These are phyloP conservation scores for Polylopha cassiicola DNA, from an alignment of 2,888 invertebrate species.

Conservation along the genomic window DNA sequence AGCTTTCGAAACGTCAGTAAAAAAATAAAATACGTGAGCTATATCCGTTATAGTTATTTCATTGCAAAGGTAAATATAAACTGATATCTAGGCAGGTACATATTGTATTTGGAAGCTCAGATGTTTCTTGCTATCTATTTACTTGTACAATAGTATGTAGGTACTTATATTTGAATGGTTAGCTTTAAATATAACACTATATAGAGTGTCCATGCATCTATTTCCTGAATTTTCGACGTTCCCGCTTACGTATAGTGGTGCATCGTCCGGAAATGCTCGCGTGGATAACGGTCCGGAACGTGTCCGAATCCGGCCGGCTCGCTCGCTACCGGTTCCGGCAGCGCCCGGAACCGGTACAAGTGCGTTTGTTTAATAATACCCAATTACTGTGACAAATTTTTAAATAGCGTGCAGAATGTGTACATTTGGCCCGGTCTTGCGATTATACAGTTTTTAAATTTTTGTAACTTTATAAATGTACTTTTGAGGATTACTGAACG, in stretches of 20 bases:
- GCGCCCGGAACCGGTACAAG: conserved; percentile 29
- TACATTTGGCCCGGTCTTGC: conserved; percentile 1
- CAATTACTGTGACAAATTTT: conserved; percentile 33
- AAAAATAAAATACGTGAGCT: no score
- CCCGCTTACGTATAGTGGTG: conserved; percentile 31
- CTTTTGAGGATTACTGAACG: no score
- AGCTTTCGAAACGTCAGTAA: no score
- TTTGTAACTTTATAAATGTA: no score
- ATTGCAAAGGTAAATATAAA: no score
- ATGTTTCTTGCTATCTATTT: no score
- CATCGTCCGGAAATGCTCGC: conserved; percentile 44
- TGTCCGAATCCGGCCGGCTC: conserved; percentile 39
- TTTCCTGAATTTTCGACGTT: background rate
- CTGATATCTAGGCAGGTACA: no score
- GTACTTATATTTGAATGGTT: no score
- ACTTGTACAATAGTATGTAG: no score
- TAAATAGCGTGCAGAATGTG: conserved; percentile 8
- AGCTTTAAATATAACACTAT: background rate
- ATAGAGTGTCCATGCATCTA: background rate
- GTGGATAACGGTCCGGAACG: conserved; percentile 65
- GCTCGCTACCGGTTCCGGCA: conserved; percentile 38
- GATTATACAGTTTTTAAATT: no score
- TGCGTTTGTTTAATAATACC: conserved; percentile 41
- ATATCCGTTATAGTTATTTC: no score
- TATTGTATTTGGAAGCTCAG: no score